These are phyloP conservation scores for Hecatera dysodea DNA, from an alignment of 2,888 invertebrate genomes.

Conservation along the genomic window DNA sequence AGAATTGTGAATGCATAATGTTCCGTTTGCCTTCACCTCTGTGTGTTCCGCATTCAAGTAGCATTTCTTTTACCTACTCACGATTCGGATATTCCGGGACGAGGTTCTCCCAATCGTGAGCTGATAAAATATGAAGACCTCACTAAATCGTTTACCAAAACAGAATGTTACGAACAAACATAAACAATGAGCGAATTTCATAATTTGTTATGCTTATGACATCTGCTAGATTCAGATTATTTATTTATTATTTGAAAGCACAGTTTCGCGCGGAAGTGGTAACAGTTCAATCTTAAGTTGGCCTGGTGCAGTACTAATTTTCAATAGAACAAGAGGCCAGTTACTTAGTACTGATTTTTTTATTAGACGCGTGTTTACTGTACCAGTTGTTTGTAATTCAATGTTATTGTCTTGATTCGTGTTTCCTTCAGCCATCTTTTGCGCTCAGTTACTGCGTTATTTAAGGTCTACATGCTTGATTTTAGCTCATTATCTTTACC, in stretches of 20 bases:
- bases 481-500: not conserved
- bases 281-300: not conserved
- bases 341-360: not conserved
- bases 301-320: not conserved
- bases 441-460: not conserved
- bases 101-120: no score
- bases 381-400: slow-evolving; percentile 9
- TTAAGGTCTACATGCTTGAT: not conserved
- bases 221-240: not conserved
- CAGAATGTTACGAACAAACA: not conserved
- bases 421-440: not conserved
- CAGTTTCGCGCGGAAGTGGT: not conserved
- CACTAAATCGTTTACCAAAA: not conserved
- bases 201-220: not conserved
- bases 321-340: not conserved
- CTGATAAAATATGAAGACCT: not conserved
- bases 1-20: no score
- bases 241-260: not conserved
- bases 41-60: no score
- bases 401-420: slow-evolving; percentile 8
- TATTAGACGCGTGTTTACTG: not conserved
- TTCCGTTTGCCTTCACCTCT: no score
- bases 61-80: no score
- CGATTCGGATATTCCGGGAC: no score
- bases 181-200: slow-evolving; percentile 11